Evolutionary conservation across 2,113 vertebrate genomes (phyloP), one percentile per base, ranked within the genome.

Genomic region (Gobio gobio): DNA sequence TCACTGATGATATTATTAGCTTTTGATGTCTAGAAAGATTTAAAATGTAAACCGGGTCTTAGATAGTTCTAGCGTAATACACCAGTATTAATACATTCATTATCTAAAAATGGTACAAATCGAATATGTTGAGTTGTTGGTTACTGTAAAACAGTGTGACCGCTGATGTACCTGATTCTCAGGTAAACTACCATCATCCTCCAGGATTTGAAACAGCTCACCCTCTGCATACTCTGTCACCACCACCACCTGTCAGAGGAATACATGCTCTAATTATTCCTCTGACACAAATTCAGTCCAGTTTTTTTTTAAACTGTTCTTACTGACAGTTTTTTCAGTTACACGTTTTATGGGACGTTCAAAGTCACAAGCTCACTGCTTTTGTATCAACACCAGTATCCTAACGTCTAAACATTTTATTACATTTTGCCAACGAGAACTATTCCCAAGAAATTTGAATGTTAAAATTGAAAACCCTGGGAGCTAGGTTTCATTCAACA

Each of bases 211-310:
- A 90, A 98, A 99, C 82, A 99, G 94, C 83, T 99, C 97, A 10
- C 98, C 98, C 82, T 99, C 98, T 40, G 97, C 97, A 2, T 97
- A 98, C 83, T 99, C 98, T 1, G 97, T 99, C 85, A 99, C 98
- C 83, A 99, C 96, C 78, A 98, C 97, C 79, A 99, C 97, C 98
- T 99, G 90, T 66, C 76, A 77, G 18, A 87, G 83, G 89, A 59
- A 89, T 3, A 81, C 6, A 84, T 66, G 47, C 75, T 78, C 36
- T 12, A 29, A n/a, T 79, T 75, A 80, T 51, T 81, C 26, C 40
- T 56, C 36, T 36, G 24, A 83, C 40, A 66, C 68, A 33, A 51
- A 64, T 81, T 47, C 61, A 83, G 2, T 20, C 18, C 16, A 3
- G 2, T 20, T 36, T 56, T 22, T 58, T 54, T 82, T 33, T 36